A percentile compares a stretch with the other conserved stretches of the same genome.
phyloP scores from a whole-genome alignment of 1,140 invertebrate genomes.

The Plodia interpunctella region DNA sequence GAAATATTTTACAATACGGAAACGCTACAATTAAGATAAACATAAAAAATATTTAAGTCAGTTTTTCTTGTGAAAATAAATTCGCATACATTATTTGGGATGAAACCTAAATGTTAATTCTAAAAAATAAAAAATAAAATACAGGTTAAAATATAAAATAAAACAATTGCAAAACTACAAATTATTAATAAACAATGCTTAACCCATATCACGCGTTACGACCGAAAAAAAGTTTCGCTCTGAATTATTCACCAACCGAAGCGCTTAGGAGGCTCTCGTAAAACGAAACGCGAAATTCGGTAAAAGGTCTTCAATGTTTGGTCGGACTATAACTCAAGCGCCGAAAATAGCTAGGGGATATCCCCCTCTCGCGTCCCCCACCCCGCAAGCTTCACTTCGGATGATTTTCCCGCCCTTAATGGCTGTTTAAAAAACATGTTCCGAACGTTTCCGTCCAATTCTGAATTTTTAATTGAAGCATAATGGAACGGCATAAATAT shows the following conservation, averaged over 20 bases:
- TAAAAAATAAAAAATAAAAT: no score
- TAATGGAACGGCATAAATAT: constrained; percentile 1
- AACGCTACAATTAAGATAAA: no score
- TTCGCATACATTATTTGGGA: no score
- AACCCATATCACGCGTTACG: constrained; percentile 38
- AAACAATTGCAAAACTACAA: constrained; percentile 14
- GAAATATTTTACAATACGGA: no score
- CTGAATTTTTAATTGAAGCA: constrained; percentile 9
- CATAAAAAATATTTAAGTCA: no score
- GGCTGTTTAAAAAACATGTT: constrained; percentile 50
- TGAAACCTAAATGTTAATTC: no score
- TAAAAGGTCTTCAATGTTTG: constrained; percentile 71
- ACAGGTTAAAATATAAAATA: neutral
- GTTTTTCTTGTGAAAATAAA: no score
- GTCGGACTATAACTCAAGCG: constrained; percentile 67
- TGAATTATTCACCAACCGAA: constrained; percentile 67
- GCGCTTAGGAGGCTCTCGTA: constrained; percentile 64
- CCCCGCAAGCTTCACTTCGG: constrained; percentile 42
- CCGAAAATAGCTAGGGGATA: constrained; percentile 66
- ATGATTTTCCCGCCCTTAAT: constrained; percentile 56
- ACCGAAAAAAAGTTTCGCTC: constrained; percentile 38
- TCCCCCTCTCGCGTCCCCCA: constrained; percentile 25
- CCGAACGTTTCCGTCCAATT: constrained; percentile 1
- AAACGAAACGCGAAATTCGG: constrained; percentile 66
- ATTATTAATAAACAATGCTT: constrained; percentile 43